Base-by-base conservation (phyloP, 2,888 invertebrate genomes). In the Pseudococcus jackbeardsleyi region DNA sequence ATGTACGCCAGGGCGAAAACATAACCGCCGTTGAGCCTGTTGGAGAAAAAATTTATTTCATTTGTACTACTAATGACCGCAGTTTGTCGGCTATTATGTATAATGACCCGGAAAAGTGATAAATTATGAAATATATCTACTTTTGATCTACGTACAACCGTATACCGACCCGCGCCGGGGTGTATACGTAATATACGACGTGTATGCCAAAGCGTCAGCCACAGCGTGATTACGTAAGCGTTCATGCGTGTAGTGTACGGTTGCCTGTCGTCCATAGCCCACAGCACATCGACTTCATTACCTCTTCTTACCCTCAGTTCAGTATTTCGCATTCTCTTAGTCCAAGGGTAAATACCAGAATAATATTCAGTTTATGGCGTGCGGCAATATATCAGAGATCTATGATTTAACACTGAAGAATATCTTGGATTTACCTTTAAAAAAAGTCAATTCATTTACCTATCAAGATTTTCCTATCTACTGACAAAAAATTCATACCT, bases 61-160 rank as follows among this genome's bases (percentile, higher is more conserved):
- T 72, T 72, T 72, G 33, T 72, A 33, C 72, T 72, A 72, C 26
- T 72, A 72, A 72, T 72, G 72, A 72, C 72, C 72, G 72, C 72
- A 72, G 72, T 72, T 72, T 72, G 72, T 72, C 72, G 72, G 72
- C 72, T 72, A 72, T 72, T 72, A 72, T 33, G 72, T 33, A 72
- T 72, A 72, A 72, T 72, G 72, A 72, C 72, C 72, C 72, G 72
- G 72, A 72, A 72, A 72, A 72, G 72, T 72, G 72, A 72, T 72
- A 72, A 72, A 72, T 72, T 72, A 72, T 33, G 33, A 33, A 72
- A 72, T 72, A 72, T 72, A 33, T 72, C 33, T 22, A 33, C 26
- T 33, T 72, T 72, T 72, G 72, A 72, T 72, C 33, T 72, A 72
- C 26, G 26, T 33, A 33, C 72, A 33, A 64, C n/a, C 64, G 64